Evolutionary conservation across 2,113 vertebrate genomes (phyloP).

Genomic region (Tragelaphus imberbis): DNA sequence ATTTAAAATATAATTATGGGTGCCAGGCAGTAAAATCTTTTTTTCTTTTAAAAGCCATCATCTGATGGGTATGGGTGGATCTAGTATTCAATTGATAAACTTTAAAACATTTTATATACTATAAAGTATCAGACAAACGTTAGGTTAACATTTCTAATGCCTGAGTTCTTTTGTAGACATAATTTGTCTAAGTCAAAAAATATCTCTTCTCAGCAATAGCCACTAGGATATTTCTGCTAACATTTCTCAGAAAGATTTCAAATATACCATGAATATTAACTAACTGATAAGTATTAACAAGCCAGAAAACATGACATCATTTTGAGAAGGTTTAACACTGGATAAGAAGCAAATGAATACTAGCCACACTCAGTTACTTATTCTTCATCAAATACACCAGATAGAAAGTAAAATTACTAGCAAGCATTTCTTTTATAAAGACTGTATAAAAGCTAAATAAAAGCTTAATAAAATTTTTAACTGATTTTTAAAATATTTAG

Average conservation of each 20-base stretch:
- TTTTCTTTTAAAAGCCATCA: constrained; percentile 6
- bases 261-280: neutral
- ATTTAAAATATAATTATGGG: neutral
- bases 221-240: neutral
- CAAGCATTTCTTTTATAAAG: constrained; percentile 19
- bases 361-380: neutral
- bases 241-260: constrained; percentile 24
- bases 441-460: neutral
- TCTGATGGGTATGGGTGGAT: neutral
- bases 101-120: neutral
- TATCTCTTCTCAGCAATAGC: neutral
- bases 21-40: neutral
- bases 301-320: neutral
- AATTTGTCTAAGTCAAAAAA: neutral
- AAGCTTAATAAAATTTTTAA: neutral
- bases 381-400: neutral
- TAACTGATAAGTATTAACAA: neutral
- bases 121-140: neutral
- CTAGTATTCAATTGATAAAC: neutral
- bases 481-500: constrained; percentile 16
- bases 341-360: neutral
- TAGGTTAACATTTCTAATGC: neutral
- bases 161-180: neutral
- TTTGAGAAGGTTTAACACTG: neutral
- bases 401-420: neutral